Base-by-base conservation (phyloP, 2,113 vertebrate species). In the Acanthochromis polyacanthus region DNA sequence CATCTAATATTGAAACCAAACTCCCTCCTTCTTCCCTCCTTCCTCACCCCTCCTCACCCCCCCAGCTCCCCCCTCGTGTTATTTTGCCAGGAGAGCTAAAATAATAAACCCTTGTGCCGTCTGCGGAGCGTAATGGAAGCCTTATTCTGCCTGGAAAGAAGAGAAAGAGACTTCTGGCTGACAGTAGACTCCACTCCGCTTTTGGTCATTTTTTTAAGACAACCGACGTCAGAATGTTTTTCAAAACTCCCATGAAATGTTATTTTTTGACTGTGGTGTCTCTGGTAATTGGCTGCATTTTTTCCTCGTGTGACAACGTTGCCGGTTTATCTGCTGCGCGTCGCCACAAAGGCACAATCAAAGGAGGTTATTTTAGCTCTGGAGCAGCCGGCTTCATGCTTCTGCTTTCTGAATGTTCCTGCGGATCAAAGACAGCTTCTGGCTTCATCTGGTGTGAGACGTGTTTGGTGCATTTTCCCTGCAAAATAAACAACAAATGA, bases 61-160 rank as follows among this genome's bases (percentile, higher is more conserved):
- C 23, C 0, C 56, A 9, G 17, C 69, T 25, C 78, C 65, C 70
- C 43, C 68, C 60, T 57, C 14, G n/a, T 83, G 85, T 82, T 86
- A 87, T 91, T 91, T 77, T 78, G 83, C 87, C 73, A 87, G 85
- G 52, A 81, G 88, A 90, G 76, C 82, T 86, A 81, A 74, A 88
- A 88, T 87, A 91, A 91, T 90, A 88, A 89, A 90, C 78, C 68
- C 53, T 76, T 74, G 85, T 84, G 63, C 79, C 46, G 67, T 85
- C 86, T 89, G 82, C 83, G 68, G 73, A 55, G 75, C 60, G 78
- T 89, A 89, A 92, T 88, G 86, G 79, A 90, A 89, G 84, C 48
- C 69, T 67, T 69, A 53, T 25, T 56, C 69, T 70, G 32, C 43
- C 57, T 87, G 80, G 83, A 88, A 85, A 88, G 73, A 67, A 7